phyloP scores from a whole-genome alignment of 2,113 vertebrate genomes.

The Antidorcas marsupialis region DNA sequence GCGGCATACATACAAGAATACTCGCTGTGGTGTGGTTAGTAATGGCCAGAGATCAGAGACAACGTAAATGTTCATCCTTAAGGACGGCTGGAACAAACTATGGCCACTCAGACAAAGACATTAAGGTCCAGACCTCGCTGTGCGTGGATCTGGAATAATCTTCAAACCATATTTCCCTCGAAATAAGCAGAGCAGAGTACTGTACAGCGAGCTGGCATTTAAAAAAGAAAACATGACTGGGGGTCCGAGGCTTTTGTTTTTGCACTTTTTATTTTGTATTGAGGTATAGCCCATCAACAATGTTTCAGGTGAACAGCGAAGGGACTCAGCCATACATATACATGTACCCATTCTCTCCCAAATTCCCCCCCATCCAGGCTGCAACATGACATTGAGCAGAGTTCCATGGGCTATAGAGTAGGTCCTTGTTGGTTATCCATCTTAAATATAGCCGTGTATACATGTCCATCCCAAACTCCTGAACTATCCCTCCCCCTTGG shows the following conservation, averaged over 20 bases:
- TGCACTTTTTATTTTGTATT: background rate
- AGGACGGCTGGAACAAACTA: background rate
- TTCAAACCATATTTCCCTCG: background rate
- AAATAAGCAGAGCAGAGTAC: background rate
- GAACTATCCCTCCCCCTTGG: background rate
- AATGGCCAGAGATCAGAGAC: background rate
- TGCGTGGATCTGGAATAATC: background rate
- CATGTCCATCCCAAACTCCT: background rate
- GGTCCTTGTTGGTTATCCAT: background rate
- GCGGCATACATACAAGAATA: background rate
- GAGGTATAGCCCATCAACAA: background rate
- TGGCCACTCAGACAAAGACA: background rate
- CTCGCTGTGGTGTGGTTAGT: background rate
- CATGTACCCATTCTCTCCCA: background rate
- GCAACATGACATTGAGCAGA: background rate
- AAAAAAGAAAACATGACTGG: background rate
- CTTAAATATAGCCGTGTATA: background rate
- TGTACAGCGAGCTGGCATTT: rapidly evolving
- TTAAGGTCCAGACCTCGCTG: background rate
- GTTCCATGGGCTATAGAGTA: background rate
- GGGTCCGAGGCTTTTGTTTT: background rate
- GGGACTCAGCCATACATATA: background rate
- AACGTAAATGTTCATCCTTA: background rate
- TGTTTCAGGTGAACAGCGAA: background rate
- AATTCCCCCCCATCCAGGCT: background rate